A percentile compares a stretch with the other conserved stretches of the same genome.
Conservation (phyloP, 1,140 invertebrate genomes). For the Platorchestia sp. region DNA sequence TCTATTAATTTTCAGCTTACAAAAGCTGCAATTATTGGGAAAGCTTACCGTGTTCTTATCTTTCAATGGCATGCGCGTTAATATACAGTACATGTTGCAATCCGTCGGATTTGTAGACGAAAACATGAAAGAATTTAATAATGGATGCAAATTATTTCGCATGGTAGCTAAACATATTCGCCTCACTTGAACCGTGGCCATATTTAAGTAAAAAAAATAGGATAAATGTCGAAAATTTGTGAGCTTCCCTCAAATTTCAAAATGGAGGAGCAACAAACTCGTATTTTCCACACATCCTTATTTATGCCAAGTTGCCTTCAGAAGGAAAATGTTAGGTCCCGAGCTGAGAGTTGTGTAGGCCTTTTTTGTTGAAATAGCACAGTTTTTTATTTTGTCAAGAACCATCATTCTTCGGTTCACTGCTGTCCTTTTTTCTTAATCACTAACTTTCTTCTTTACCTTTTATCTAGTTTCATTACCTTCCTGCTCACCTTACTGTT, state of each 20-base stretch:
- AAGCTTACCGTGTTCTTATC: background rate
- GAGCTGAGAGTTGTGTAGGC: too few relatives aligned
- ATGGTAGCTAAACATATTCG: background rate
- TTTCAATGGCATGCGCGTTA: background rate
- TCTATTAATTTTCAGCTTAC: background rate
- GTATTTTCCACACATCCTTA: background rate
- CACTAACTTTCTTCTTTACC: too few relatives aligned
- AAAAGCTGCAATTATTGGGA: background rate
- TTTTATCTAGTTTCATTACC: too few relatives aligned
- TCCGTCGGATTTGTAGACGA: background rate
- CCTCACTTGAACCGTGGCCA: background rate
- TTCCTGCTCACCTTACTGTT: too few relatives aligned
- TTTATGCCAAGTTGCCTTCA: background rate
- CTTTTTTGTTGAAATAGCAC: too few relatives aligned
- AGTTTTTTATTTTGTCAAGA: too few relatives aligned
- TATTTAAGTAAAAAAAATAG: background rate
- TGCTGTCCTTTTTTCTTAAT: too few relatives aligned
- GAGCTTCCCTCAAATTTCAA: background rate
- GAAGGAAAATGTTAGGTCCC: too few relatives aligned
- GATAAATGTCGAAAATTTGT: background rate
- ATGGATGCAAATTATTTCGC: background rate
- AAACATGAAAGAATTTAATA: background rate
- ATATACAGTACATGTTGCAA: background rate
- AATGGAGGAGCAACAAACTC: background rate
- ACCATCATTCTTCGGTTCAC: too few relatives aligned